A percentile compares a stretch with the other conserved stretches of the same genome.
Evolutionary conservation across 2,113 vertebrate species (phyloP).

Genomic region (Laticauda colubrina): DNA sequence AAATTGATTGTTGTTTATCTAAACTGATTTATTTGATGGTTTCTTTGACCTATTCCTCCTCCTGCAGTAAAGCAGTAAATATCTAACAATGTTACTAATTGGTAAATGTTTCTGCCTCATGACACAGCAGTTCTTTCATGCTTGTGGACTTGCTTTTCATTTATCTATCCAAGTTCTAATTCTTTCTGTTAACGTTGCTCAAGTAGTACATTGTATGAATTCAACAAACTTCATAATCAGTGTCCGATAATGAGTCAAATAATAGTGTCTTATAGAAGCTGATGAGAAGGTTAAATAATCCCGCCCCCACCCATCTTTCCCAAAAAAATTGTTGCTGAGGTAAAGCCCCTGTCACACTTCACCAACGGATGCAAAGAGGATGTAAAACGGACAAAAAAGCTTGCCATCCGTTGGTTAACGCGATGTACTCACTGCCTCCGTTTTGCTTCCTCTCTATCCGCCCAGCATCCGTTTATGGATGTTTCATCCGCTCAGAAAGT

Average conservation of each 20-base stretch:
- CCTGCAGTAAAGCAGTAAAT: background rate
- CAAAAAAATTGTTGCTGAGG: background rate
- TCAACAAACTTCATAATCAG: background rate
- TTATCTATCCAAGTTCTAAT: background rate
- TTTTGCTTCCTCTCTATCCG: too few species aligned
- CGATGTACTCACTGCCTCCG: too few species aligned
- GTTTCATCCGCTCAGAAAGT: too few species aligned
- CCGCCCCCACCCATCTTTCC: background rate
- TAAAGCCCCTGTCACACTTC: too few species aligned
- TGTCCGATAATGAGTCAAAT: background rate
- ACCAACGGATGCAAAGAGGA: too few species aligned
- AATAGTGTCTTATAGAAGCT: too few species aligned
- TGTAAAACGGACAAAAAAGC: too few species aligned
- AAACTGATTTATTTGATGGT: background rate
- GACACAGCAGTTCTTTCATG: conserved; percentile 7
- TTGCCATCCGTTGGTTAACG: too few species aligned
- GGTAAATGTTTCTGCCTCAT: background rate
- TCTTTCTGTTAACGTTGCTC: background rate
- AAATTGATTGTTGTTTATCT: background rate
- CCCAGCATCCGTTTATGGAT: too few species aligned
- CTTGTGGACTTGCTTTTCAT: background rate
- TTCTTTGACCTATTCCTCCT: background rate
- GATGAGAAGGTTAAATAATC: background rate
- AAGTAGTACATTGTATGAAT: background rate
- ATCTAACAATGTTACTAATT: too few species aligned